Base-by-base conservation (phyloP, 2,888 invertebrate species). In the Pheosia tremula region DNA sequence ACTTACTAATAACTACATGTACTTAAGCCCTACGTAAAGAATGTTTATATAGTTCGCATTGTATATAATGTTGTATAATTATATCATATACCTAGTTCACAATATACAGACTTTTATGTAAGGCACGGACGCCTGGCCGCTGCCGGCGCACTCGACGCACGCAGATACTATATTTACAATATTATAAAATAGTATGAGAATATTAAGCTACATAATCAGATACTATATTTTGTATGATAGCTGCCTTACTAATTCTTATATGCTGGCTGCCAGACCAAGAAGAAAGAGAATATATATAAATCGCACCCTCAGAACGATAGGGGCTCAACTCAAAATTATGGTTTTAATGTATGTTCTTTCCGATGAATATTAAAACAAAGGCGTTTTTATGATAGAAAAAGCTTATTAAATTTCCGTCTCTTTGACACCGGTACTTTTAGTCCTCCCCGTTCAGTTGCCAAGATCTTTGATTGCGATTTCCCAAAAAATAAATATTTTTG, bases 91-190 rank as follows among this genome's bases (percentile, higher is more conserved):
- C 69, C 80, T 41, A 74, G 67, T 66, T 79, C 74, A 72, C 68
- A 78, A 84, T 81, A 84, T 83, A 87, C 86, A 89, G 86, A 87
- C 86, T 87, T 84, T 63, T 75, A 61, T 70, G 57, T 84, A 89
- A 90, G 90, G 90, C 90, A 87, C 89, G 77, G 86, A 72, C 86
- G 85, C 63, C 76, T 64, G 82, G 75, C 80, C 85, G 82, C 84
- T 56, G 74, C 75, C 64, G 60, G 57, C 37, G 62, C 75, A 57
- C 71, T 38, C 70, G 61, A 57, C 65, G 5, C 72, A 38, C 65
- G 54, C 62, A 52, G 60, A 64, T 5, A 8, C 43, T 38, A 38
- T 37, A 54, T 38, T 5, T 38, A 38, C 8, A 10, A 49, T 11
- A 24, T 24, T 24, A 24, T 52, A 2, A 10, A 24, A 52, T 24